Evolutionary conservation across 1,140 invertebrate species (phyloP), one percentile per base, ranked within the genome.

Genomic region (Macrosteles quadrilineatus): DNA sequence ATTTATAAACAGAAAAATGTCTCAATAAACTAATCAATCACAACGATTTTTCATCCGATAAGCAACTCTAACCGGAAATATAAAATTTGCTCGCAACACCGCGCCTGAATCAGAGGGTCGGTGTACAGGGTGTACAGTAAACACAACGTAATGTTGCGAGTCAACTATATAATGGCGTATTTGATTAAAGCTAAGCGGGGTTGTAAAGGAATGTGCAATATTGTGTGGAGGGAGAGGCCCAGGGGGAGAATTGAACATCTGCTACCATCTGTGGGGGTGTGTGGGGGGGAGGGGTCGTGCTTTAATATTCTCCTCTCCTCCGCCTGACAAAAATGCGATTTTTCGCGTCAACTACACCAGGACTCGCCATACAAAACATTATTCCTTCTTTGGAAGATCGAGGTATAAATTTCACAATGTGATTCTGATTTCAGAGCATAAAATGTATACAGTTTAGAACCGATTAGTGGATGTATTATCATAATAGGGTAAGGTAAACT

Each of bases 281-380:
- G 21, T 4, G 47, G 47, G 21, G 47, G 47, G 47, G 6, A 4
- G 21, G 6, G 6, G 6, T 3, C 21, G n/a, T 4, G 47, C 21
- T 50, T 50, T 50, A 50, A 50, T 50, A 50, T 50, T 50, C 47
- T 50, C 3, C n/a, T 50, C 47, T 50, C 47, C 21, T 50, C 47
- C n/a, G n/a, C 21, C 21, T 50, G 47, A 50, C 47, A 50, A 50
- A 50, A 50, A 50, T 50, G 47, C 47, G 47, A 50, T 50, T 50
- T 50, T 50, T 50, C 47, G 47, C 47, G 21, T 50, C 47, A 50
- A 17, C 14, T 19, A 50, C n/a, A 9, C 47, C 21, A 17, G 21
- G 47, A 50, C 47, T 50, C 21, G 32, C 32, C 32, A 36, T 36
- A 36, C 32, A 36, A 36, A 36, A 36, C 32, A 36, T 36, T 36